Evolutionary conservation across 2,113 vertebrate species (phyloP).

Genomic region (Muntiacus muntjak): DNA sequence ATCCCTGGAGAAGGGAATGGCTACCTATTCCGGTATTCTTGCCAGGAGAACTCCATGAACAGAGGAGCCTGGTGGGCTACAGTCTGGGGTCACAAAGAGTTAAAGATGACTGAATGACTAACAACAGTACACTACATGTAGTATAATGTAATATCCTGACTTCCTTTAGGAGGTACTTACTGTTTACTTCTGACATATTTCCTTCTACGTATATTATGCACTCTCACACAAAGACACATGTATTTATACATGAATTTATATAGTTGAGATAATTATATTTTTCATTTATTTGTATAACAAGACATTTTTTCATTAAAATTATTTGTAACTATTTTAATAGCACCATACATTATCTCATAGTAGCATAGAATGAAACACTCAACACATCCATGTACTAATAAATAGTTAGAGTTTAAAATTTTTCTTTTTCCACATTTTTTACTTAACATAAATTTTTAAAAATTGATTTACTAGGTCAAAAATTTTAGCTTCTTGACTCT

Average conservation of each 20-base stretch:
- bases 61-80: neutral
- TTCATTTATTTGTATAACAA: neutral
- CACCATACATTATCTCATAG: neutral
- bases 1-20: neutral
- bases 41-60: neutral
- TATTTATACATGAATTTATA: neutral
- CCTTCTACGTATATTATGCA: neutral
- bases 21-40: neutral
- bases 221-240: neutral
- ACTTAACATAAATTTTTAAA: neutral
- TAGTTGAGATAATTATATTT: neutral
- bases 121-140: neutral
- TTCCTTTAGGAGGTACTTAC: neutral
- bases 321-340: neutral
- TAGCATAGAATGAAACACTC: neutral
- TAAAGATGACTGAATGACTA: neutral
- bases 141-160: neutral
- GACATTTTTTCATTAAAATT: conserved; percentile 2
- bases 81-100: neutral
- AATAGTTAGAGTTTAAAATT: neutral
- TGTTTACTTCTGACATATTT: neutral
- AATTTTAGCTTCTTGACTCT: neutral
- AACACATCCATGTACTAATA: neutral
- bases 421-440: neutral
- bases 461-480: neutral